Conservation (phyloP, 1,140 invertebrate genomes). For the Formica selysi region DNA sequence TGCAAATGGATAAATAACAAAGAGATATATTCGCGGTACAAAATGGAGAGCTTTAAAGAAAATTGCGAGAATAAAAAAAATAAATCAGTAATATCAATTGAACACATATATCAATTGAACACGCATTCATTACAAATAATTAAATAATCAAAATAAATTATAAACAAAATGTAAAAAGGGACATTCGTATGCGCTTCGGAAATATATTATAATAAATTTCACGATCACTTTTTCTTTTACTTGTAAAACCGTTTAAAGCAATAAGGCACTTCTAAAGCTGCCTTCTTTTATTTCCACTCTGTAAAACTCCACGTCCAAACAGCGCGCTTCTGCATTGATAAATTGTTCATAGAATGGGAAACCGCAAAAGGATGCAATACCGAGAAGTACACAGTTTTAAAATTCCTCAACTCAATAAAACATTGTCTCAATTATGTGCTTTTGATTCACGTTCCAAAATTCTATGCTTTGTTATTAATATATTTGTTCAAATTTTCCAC, state of each 20-base stretch:
- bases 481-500: not conserved
- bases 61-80: not conserved
- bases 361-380: not conserved
- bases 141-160: conserved; percentile 1
- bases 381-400: not conserved
- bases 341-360: conserved; percentile 18
- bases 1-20: not conserved
- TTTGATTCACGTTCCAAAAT: conserved; percentile 6
- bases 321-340: not conserved
- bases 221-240: not conserved
- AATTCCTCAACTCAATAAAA: conserved; percentile 12
- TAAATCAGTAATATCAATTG: not conserved
- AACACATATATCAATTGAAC: too few species aligned
- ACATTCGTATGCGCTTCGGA: not conserved
- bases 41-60: not conserved
- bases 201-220: conserved; percentile 17
- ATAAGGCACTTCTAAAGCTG: not conserved
- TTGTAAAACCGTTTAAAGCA: not conserved
- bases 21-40: too few species aligned
- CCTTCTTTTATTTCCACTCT: conserved; percentile 2
- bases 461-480: not conserved
- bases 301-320: not conserved
- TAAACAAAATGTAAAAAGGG: not conserved
- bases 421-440: not conserved
- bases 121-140: not conserved